Base-by-base conservation (phyloP, 2,797 vertebrate genomes). In the Oreortyx pictus region DNA sequence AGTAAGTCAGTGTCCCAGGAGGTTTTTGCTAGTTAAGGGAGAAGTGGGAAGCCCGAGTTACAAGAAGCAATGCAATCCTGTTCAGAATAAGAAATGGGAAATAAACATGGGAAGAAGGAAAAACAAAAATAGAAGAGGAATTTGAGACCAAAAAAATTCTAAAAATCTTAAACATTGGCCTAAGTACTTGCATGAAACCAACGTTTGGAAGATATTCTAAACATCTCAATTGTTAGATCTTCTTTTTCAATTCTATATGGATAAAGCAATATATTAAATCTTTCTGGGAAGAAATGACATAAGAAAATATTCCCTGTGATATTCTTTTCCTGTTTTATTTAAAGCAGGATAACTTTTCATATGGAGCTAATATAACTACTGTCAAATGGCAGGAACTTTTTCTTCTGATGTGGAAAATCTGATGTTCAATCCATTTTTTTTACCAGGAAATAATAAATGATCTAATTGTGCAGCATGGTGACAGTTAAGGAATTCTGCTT, bases 1-100 rank as follows among this genome's bases (percentile, higher is more conserved):
- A 67, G 92, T 89, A 97, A 95, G 87, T 86, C 47, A 27, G 94
- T 91, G 86, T 96, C 94, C 89, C 22, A 4, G 82, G 88, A 96
- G 75, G 84, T 81, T 92, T 97, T 95, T 97, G 73, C 94, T 94
- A 97, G 92, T 97, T 97, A 97, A 84, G 94, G 94, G 64, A 86
- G 78, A 52, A 90, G 68, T 62, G 92, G 90, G 80, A 92, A 93
- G 84, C 57, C 86, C 74, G 81, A 94, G 46, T 93, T 84, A 89
- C 29, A 62, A 82, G 92, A 82, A 67, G 68, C 44, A 95, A 59
- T 89, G 80, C 94, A 79, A 79, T 88, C 76, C 86, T 73, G 72
- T 60, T 93, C 71, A 96, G 59, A 79, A 97, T 95, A 89, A 97
- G 87, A 95, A 92, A 95, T 13, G 25, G 33, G 31, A 88, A 91